Evolutionary conservation across 1,140 invertebrate species (phyloP).

Genomic region (Leptestheria dahalacensis): DNA sequence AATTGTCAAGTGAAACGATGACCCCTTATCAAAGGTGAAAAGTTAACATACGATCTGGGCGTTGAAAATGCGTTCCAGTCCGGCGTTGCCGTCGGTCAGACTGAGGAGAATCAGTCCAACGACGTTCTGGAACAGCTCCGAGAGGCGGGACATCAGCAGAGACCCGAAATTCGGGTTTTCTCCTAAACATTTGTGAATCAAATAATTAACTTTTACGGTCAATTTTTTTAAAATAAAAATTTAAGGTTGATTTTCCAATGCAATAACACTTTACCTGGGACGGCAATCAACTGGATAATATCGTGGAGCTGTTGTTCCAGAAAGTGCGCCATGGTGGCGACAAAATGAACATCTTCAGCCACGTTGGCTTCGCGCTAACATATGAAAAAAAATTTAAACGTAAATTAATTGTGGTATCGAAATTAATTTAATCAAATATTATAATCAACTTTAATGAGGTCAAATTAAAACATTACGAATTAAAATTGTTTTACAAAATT

Average conservation of each 20-base stretch:
- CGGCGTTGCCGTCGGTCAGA: slow-evolving; percentile 27
- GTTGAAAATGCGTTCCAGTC: slow-evolving; percentile 27
- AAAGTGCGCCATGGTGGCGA: slow-evolving; percentile 27
- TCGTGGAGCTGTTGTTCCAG: slow-evolving; percentile 23
- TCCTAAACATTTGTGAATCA: too few relatives aligned
- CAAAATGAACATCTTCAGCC: slow-evolving; percentile 28
- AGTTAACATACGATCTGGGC: slow-evolving; percentile 27
- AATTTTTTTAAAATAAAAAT: too few relatives aligned
- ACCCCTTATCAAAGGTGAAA: too few relatives aligned
- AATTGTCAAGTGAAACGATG: too few relatives aligned
- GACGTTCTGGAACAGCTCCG: slow-evolving; percentile 23
- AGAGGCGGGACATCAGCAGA: slow-evolving; percentile 17
- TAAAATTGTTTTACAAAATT: too few relatives aligned
- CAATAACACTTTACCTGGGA: slow-evolving; percentile 7
- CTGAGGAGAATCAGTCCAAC: slow-evolving; percentile 27
- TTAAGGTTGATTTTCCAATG: too few relatives aligned
- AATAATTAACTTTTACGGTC: too few relatives aligned
- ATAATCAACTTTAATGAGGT: too few relatives aligned
- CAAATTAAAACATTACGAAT: too few relatives aligned
- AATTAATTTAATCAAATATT: too few relatives aligned
- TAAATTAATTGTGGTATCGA: background rate
- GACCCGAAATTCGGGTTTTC: slow-evolving; percentile 21
- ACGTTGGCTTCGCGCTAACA: slow-evolving; percentile 26
- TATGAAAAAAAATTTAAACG: slow-evolving; percentile 8
- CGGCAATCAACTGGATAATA: slow-evolving; percentile 24